Evolutionary conservation across 2,888 invertebrate species (phyloP), one percentile per base, ranked within the genome.

Genomic region (Sabatieria punctata): DNA sequence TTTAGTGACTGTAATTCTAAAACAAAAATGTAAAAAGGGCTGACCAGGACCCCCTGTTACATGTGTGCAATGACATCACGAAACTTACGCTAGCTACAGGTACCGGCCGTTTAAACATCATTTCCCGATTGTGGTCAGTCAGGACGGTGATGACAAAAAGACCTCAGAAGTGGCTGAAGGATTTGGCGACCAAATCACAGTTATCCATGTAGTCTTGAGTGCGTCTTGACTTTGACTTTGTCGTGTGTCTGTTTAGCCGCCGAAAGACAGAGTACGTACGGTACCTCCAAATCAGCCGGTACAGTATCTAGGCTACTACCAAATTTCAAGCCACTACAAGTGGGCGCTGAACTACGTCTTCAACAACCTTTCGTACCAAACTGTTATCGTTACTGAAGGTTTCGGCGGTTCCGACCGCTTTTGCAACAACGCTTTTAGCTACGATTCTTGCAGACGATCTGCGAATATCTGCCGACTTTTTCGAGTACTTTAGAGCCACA

Each of bases 291-390:
- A 80, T 57, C 79, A 80, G 61, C 85, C 82, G 62, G 80, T 79
- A 59, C 83, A 86, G 66, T 84, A 89, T 64, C 78, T 79, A 60
- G 95, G 93, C 1, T 97, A 97, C 69, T 95, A 88, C 68, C 89
- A 89, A 69, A 95, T 97, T 55, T 80, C 95, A 0, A 75, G 95
- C 0, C 97, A 97, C 66, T 97, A 88, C 67, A 84, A 83, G 53
- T 95, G 93, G 80, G 95, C 95, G 0, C 71, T 97, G 33, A 83
- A 86, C 68, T 78, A 88, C 61, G 80, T 88, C 27, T 88, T 97
- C 63, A 73, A 78, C 50, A 76, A 75, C 44, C 75, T 82, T 65
- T 80, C 81, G 41, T 82, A 84, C 64, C 78, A 84, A 45, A 82
- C 82, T 49, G 85, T 83, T 13, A 33, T 39, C 13, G 18, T 22